phyloP scores from a whole-genome alignment of 2,888 invertebrate genomes.

The Glomeris marginata region DNA sequence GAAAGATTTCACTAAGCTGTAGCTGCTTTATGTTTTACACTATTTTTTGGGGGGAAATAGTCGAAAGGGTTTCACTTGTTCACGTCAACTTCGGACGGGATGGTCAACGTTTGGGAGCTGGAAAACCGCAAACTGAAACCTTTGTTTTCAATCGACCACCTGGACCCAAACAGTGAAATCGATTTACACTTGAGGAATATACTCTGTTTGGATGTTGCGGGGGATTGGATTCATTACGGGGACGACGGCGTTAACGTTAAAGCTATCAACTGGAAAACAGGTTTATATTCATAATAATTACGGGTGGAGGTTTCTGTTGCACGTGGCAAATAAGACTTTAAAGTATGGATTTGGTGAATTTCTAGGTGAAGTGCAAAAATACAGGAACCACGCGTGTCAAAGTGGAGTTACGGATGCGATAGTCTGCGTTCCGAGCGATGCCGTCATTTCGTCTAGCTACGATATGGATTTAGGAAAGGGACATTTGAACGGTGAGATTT shows the following conservation, averaged over 20 bases:
- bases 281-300: conserved; percentile 1
- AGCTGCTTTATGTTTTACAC: no score
- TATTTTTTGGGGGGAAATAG: conserved; percentile 9
- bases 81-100: conserved; percentile 12
- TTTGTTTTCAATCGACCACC: conserved; percentile 12
- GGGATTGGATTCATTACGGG: conserved; percentile 12
- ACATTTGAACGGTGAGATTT: conserved; percentile 11
- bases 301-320: no score
- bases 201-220: conserved; percentile 6
- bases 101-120: conserved; percentile 13
- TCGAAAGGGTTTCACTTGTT: conserved; percentile 6
- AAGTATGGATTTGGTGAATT: no score
- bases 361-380: conserved; percentile 10
- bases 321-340: no score
- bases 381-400: conserved; percentile 10
- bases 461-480: conserved; percentile 12
- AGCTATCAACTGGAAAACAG: conserved; percentile 13
- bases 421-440: conserved; percentile 9
- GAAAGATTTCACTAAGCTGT: not conserved
- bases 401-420: conserved; percentile 14
- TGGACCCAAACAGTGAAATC: not conserved
- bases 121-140: conserved; percentile 8
- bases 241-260: conserved; percentile 15
- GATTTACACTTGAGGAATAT: conserved; percentile 8
- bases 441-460: conserved; percentile 12